These are phyloP conservation scores for Melieria omissa DNA, from an alignment of 2,888 invertebrate species.

Conservation along the genomic window DNA sequence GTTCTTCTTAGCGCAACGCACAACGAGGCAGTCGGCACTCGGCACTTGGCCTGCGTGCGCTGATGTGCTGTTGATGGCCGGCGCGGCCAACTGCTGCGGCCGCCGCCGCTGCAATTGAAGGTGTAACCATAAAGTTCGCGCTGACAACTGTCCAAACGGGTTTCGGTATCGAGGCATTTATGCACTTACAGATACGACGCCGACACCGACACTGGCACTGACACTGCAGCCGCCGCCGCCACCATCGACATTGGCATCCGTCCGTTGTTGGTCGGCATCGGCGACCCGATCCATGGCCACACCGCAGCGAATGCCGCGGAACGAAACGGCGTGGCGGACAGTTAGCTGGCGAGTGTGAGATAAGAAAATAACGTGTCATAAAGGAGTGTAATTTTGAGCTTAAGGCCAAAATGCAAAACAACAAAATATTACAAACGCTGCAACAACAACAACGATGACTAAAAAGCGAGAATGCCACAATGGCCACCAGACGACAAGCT, in stretches of 20 bases:
- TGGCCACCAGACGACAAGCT: not conserved
- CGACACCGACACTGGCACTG: slow-evolving; percentile 1
- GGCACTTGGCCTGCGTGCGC: too few species aligned
- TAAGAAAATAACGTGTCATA: slow-evolving; percentile 38
- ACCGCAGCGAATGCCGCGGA: slow-evolving; percentile 24
- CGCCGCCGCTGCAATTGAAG: slow-evolving; percentile 44
- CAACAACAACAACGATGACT: too few species aligned
- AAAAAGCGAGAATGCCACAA: slow-evolving; percentile 3
- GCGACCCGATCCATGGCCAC: too few species aligned
- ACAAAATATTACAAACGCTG: not conserved
- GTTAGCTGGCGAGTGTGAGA: slow-evolving; percentile 16
- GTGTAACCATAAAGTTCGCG: slow-evolving; percentile 62
- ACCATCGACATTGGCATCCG: too few species aligned
- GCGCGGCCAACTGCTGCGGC: not conserved
- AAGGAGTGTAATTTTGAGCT: slow-evolving; percentile 40
- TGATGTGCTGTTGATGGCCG: too few species aligned
- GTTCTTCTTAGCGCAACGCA: not conserved
- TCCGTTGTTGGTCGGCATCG: too few species aligned
- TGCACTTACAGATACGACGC: slow-evolving; percentile 28
- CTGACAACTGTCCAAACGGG: slow-evolving; percentile 40
- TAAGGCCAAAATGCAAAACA: slow-evolving; percentile 29
- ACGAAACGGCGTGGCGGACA: slow-evolving; percentile 30
- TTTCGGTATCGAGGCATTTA: slow-evolving; percentile 34
- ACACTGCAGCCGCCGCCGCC: not conserved
- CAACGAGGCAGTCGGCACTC: too few species aligned